These are phyloP conservation scores for Mactra quadrangularis DNA, from an alignment of 1,140 invertebrate species.

Conservation along the genomic window DNA sequence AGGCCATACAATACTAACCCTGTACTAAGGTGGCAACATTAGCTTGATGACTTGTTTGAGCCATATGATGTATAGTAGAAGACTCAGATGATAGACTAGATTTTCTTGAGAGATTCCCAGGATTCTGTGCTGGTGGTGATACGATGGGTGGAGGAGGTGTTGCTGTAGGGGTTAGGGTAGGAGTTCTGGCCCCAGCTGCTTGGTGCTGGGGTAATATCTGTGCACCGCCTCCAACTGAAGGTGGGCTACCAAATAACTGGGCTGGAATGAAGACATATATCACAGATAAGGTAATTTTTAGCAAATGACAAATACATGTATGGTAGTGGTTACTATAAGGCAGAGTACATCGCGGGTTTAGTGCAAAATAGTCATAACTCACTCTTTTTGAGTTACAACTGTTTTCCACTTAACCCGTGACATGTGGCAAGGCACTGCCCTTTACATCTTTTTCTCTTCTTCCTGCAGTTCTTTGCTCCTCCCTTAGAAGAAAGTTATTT, in stretches of 20 bases:
- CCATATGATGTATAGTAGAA: conserved; percentile 63
- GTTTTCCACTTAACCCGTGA: too few species aligned
- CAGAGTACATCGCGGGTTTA: too few species aligned
- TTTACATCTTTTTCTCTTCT: too few species aligned
- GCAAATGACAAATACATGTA: too few species aligned
- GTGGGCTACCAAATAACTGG: conserved; percentile 63
- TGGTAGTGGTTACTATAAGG: too few species aligned
- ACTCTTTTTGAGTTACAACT: too few species aligned
- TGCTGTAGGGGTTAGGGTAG: conserved; percentile 63
- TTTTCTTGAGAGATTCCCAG: conserved; percentile 65
- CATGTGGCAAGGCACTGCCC: too few species aligned
- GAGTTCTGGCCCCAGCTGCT: conserved; percentile 19
- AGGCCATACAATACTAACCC: conserved; percentile 38
- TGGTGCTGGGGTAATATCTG: conserved; percentile 45
- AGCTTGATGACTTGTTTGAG: conserved; percentile 53
- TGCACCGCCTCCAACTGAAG: conserved; percentile 24
- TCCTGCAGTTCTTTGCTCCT: too few species aligned
- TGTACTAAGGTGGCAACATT: conserved; percentile 49
- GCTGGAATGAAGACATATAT: not conserved
- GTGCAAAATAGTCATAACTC: too few species aligned
- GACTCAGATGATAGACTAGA: conserved; percentile 67
- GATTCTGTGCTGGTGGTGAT: conserved; percentile 47
- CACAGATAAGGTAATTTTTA: too few species aligned
- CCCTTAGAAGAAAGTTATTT: too few species aligned
- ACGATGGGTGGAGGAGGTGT: conserved; percentile 67